phyloP scores from a whole-genome alignment of 2,888 invertebrate species.

The Holacanthella duospinosa region DNA sequence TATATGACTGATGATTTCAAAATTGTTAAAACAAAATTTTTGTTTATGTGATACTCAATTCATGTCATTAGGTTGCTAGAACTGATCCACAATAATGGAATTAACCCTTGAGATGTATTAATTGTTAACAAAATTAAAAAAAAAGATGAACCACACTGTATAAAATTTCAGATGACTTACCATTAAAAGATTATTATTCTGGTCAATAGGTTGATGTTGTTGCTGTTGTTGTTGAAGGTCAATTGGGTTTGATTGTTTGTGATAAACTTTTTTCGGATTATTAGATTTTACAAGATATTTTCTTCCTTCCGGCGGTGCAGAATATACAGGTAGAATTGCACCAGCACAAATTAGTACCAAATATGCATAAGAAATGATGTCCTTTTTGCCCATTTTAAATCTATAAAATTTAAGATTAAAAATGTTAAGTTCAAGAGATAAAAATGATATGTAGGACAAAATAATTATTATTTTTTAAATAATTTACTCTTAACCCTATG shows the following conservation, averaged over 20 bases:
- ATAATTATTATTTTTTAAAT: too few relatives aligned
- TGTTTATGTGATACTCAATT: too few relatives aligned
- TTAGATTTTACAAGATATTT: slow-evolving; percentile 85
- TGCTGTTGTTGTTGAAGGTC: background rate
- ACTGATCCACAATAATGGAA: too few relatives aligned
- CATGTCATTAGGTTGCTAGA: too few relatives aligned
- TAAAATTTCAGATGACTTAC: background rate
- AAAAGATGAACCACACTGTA: too few relatives aligned
- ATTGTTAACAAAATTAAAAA: background rate
- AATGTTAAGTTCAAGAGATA: background rate
- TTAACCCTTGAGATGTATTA: too few relatives aligned
- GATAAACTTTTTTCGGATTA: slow-evolving; percentile 67
- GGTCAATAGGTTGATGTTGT: background rate
- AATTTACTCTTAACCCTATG: too few relatives aligned
- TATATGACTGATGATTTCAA: too few relatives aligned
- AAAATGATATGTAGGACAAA: background rate
- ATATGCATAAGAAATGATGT: slow-evolving; percentile 59
- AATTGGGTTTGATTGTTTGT: slow-evolving; percentile 21
- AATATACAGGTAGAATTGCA: slow-evolving; percentile 55
- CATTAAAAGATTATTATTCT: background rate
- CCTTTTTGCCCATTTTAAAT: slow-evolving; percentile 42
- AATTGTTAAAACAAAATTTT: too few relatives aligned
- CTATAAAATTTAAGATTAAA: background rate
- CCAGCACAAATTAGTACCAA: slow-evolving; percentile 59
- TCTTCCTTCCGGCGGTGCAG: slow-evolving; percentile 59